Base-by-base conservation (phyloP, 2,888 invertebrate species). In the Mythimna impura region DNA sequence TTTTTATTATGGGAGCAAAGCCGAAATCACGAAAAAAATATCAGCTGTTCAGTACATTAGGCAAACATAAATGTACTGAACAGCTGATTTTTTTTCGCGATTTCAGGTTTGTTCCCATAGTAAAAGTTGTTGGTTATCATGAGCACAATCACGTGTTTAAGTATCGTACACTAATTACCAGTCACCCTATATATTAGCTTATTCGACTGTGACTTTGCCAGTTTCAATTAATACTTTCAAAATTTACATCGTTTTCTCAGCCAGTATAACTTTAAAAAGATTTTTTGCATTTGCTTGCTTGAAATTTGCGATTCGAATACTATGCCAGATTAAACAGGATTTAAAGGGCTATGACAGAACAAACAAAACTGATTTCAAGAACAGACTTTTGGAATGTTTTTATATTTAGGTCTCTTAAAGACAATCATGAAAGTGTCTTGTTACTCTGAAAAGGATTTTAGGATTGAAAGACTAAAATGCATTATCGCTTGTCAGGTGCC, bases 401-500 rank as follows among this genome's bases (percentile, higher is more conserved):
- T 62, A 40, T 8, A 55, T 57, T 22, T 72, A 58, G 40, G 73
- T 73, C 73, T 79, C 40, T 0, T 77, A 71, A 63, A 73, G 77
- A 65, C 72, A 34, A 50, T 34, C 30, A 54, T 22, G 3, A 14
- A 20, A 25, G 1, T 34, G 67, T 61, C 30, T 47, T 58, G 40
- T 36, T 12, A 54, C 2, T 65, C 40, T 50, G 7, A 62, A 71
- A 68, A n/a, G 30, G 5, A 30, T 40, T 50, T 54, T n/a, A 22
- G 0, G 14, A 22, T 12, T 8, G 5, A 36, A 6, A 6, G 0
- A 30, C 25, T 76, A 40, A 63, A 70, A 25, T 73, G 0, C 63
- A 22, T 71, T 84, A 66, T 75, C 12, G 58, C 78, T 79, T 74
- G 81, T 67, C 85, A 96, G 96, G 96, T 96, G 73, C 96, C 96